phyloP scores from a whole-genome alignment of 37 sponge, comb jelly and placozoan genomes.

The Ianthella basta region DNA sequence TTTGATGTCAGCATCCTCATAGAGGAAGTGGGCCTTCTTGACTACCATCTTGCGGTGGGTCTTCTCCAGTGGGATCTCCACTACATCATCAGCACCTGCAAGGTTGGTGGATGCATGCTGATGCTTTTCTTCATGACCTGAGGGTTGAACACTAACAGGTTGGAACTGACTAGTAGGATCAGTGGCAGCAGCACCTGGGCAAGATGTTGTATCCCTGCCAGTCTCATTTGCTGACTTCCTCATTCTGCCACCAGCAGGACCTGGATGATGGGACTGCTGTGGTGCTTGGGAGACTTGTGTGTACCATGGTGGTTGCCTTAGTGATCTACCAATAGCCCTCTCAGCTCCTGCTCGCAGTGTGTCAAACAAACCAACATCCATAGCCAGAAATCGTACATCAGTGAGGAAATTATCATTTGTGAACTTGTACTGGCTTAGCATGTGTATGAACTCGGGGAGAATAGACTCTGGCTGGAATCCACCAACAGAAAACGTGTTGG shows the following conservation, averaged over 20 bases:
- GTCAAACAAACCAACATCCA: background rate
- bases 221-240: no score
- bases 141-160: no score
- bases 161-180: no score
- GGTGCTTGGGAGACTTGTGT: no score
- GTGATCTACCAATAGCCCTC: background rate
- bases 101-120: no score
- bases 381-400: constrained; percentile 21
- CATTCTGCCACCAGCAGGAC: no score
- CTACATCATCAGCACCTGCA: background rate
- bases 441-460: background rate
- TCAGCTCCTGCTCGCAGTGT: background rate
- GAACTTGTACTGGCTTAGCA: constrained; percentile 17
- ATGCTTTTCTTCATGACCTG: no score
- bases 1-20: constrained; percentile 22
- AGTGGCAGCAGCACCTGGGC: no score
- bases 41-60: background rate
- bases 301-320: no score
- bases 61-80: constrained; percentile 16
- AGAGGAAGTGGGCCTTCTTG: constrained; percentile 22
- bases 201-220: no score
- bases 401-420: constrained; percentile 26
- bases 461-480: background rate
- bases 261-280: no score
- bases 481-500: constrained; percentile 3